Evolutionary conservation across 2,797 vertebrate genomes (phyloP), one percentile per base, ranked within the genome.

Genomic region (Phataginus tetradactyla): DNA sequence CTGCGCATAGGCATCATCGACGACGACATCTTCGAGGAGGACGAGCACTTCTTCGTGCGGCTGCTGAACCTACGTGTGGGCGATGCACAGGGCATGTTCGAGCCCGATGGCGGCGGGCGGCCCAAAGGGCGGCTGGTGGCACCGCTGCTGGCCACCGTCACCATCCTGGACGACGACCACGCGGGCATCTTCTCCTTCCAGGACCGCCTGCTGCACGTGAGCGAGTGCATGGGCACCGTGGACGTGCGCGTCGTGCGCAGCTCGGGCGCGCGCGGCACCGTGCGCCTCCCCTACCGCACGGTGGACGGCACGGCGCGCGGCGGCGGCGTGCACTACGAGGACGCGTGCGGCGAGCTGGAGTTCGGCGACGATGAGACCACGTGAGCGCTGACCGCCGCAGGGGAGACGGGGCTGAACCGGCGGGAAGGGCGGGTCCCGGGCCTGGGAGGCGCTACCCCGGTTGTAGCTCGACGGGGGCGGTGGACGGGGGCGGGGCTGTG

Each of bases 101-200:
- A 99, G 96, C 98, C 99, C 0, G 99, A 99, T 4, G 97, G 94
- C 17, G 99, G 99, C 0, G 99, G 99, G 25, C 89, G 91, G 13
- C 99, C 99, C 94, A 99, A 99, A 94, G 99, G 98, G 1, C 98
- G 98, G 10, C 80, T 99, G 95, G 98, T 99, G 27, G 98, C 99
- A 17, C 99, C 99, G 0, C 97, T 99, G 97, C 98, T 99, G 12
- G 99, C 99, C 97, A 99, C 99, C 0, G 99, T 99, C 85, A 99
- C 99, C 98, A 99, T 99, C 98, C 95, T 99, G 98, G 99, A 99
- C 2, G 99, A 99, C 61, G 99, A 99, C 98, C 99, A 99, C 72
- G 99, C 99, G 0, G 99, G 99, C 45, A 99, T 99, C 98, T 99
- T 99, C 98, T 99, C 99, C 0, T 99, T 99, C 98, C 98, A 99